Base-by-base conservation (phyloP, 1,140 invertebrate genomes). In the Lasaia peninsularis region DNA sequence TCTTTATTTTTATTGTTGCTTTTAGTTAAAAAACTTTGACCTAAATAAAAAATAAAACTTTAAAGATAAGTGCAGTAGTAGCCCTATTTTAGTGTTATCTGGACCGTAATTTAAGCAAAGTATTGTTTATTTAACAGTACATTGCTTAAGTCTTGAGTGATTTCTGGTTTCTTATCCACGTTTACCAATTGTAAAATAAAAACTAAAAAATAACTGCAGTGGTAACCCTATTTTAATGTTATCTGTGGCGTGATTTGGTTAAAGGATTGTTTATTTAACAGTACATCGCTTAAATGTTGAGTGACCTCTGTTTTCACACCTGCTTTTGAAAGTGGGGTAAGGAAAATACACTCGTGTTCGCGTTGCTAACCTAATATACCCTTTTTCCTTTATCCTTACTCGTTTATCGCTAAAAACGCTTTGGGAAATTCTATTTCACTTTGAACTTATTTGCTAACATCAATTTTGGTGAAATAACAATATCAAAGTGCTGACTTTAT, bases 281-380 rank as follows among this genome's bases (percentile, higher is more conserved):
- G 35, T 40, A 40, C 35, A 9, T 40, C 16, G 21, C 21, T 18
- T 40, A 40, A 37, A 37, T 14, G 35, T 37, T 37, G 35, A 37
- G 16, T 44, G 37, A 20, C 16, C 16, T 14, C 16, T 44, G 37
- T 44, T 18, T 44, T 20, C 37, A 44, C 37, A 44, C 18, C 37
- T 20, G 37, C 40, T n/a, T 48, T 48, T 20, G 40, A 48, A 48
- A 16, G 14, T 18, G 40, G 18, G 40, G 40, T 11, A 48, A 48
- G 20, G 40, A 48, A 48, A 48, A 48, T 48, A 48, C 40, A 48
- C 18, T 48, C 18, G 20, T 11, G 11, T 48, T 18, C 24, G 2
- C 33, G 33, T 21, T 21, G 18, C 40, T 48, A 48, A 48, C 10
- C 40, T 21, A 48, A 48, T 48, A 21, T 48, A 48, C 40, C 40